phyloP scores from a whole-genome alignment of 2,888 invertebrate species.

The Stenolophus ochropezus region DNA sequence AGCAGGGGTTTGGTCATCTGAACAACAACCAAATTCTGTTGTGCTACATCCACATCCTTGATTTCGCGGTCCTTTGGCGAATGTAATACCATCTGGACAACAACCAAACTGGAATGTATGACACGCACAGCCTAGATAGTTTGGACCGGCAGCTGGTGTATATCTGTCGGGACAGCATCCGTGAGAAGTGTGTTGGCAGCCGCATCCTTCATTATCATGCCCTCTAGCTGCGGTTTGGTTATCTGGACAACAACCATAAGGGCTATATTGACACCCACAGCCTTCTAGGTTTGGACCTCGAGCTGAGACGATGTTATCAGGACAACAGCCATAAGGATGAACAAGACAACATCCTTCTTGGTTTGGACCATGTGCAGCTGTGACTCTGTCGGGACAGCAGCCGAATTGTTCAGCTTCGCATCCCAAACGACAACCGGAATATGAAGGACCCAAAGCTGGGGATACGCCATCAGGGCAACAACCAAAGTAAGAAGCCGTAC shows the following conservation, averaged over 20 bases:
- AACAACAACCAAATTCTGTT: conserved; percentile 88
- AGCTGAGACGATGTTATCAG: conserved; percentile 89
- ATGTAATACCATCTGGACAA: conserved; percentile 87
- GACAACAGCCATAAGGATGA: conserved; percentile 89
- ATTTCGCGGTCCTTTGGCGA: conserved; percentile 83
- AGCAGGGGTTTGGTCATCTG: conserved; percentile 88
- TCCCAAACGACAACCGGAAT: conserved; percentile 83
- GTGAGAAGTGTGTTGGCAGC: conserved; percentile 82
- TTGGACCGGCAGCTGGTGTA: conserved; percentile 84
- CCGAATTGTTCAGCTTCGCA: conserved; percentile 85
- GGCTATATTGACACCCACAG: conserved; percentile 86
- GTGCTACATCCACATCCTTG: conserved; percentile 87
- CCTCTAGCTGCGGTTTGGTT: conserved; percentile 87
- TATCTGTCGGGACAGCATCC: conserved; percentile 92
- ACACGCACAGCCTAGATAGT: conserved; percentile 89
- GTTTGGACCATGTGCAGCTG: conserved; percentile 89
- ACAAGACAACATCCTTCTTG: conserved; percentile 88
- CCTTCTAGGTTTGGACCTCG: conserved; percentile 86
- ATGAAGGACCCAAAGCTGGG: conserved; percentile 81
- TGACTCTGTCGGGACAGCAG: conserved; percentile 90
- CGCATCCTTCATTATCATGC: conserved; percentile 86
- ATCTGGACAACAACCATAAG: conserved; percentile 92
- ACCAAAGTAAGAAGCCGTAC: conserved; percentile 78
- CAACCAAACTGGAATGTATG: conserved; percentile 93
- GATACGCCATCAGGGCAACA: conserved; percentile 84